Evolutionary conservation across 2,888 invertebrate species (phyloP), one percentile per base, ranked within the genome.

Genomic region (Ganaspis brasiliensis): DNA sequence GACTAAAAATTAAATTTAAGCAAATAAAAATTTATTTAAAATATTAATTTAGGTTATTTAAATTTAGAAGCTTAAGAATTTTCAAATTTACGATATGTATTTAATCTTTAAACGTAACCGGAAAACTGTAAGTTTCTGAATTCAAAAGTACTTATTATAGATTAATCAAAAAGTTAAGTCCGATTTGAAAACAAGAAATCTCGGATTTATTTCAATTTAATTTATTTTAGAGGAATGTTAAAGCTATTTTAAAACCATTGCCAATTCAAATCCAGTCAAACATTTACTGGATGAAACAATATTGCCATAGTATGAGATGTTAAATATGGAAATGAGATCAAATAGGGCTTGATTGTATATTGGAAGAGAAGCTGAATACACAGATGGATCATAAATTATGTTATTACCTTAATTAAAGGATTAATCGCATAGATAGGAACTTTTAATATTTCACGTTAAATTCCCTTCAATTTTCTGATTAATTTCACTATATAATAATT

Each of bases 241-340:
- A 24, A n/a, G 26, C n/a, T 16, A 10, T 24, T 67, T 24, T 24
- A 45, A 31, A 35, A 59, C 16, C 6, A n/a, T 40, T 21, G 21
- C n/a, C n/a, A 67, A 63, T 59, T 59, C n/a, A n/a, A 59, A 31
- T 6, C 24, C 45, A 45, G 45, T n/a, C 40, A 67, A 45, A 45
- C 24, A 45, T 67, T 24, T 14, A n/a, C n/a, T 67, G 21, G 24
- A 24, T 40, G 45, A 40, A 63, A 40, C 45, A 67, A 67, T 45
- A 67, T 67, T 67, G 45, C 24, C 67, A 45, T 45, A 45, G 67
- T 67, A 24, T 67, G 26, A 24, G 24, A 67, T 45, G 24, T 67
- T n/a, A 67, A n/a, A 67, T 67, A 67, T 67, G 67, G 67, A 67
- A 67, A 45, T 67, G 40, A 45, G 40, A n/a, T 45, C 67, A 67